Conservation (phyloP, 2,888 invertebrate species). For the Junonia oenone region DNA sequence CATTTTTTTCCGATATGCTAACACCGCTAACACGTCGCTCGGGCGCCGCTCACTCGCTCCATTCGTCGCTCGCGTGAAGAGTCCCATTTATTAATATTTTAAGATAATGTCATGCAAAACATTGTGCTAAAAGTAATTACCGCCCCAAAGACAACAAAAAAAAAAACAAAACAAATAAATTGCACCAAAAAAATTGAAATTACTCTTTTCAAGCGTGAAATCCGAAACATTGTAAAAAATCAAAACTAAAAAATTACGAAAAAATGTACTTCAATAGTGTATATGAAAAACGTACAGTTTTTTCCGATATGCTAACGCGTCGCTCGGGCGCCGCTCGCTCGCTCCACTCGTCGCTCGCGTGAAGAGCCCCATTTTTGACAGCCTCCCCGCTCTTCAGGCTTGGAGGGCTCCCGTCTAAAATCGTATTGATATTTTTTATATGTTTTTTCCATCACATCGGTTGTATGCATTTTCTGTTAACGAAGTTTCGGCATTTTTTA, state of each 20-base stretch:
- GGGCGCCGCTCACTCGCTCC: constrained; percentile 42
- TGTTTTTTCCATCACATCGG: constrained; percentile 6
- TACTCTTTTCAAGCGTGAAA: no score
- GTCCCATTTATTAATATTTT: no score
- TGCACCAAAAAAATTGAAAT: no score
- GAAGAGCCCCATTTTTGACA: constrained; percentile 58
- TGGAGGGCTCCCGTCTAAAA: constrained; percentile 53
- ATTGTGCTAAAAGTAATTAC: no score
- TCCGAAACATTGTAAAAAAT: not conserved
- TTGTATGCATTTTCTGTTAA: constrained; percentile 4
- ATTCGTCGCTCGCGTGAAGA: constrained; percentile 50
- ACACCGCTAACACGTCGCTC: constrained; percentile 48
- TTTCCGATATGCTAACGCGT: constrained; percentile 40
- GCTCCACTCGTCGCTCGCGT: constrained; percentile 52
- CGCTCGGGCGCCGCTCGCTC: constrained; percentile 40
- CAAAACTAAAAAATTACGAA: not conserved
- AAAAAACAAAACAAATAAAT: no score
- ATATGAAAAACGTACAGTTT: constrained; percentile 12
- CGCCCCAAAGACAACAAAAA: no score
- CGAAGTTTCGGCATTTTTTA: not conserved
- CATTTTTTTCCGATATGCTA: constrained; percentile 33
- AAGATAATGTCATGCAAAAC: no score
- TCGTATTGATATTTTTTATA: constrained; percentile 21
- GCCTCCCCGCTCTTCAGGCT: constrained; percentile 49
- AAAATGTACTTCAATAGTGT: not conserved